Evolutionary conservation across 1,140 invertebrate species (phyloP).

Genomic region (Drosophila takahashii): DNA sequence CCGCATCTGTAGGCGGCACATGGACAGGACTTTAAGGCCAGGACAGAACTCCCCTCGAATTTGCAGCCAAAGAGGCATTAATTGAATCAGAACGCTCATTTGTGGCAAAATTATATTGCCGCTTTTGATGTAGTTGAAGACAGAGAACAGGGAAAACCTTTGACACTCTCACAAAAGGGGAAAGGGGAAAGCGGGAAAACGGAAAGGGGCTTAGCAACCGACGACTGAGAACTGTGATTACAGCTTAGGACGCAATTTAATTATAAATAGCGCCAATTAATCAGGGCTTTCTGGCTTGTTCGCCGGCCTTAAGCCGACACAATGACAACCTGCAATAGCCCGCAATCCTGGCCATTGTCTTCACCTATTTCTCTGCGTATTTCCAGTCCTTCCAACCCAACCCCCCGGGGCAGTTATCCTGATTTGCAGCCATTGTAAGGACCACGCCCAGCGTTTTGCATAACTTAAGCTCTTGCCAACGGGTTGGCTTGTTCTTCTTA

Average conservation of each 20-base stretch:
- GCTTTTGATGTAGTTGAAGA: constrained; percentile 45
- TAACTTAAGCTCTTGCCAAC: constrained; percentile 45
- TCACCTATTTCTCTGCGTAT: constrained; percentile 15
- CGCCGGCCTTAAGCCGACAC: constrained; percentile 29
- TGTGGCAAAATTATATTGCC: constrained; percentile 33
- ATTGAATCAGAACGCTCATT: constrained; percentile 53
- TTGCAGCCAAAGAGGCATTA: constrained; percentile 39
- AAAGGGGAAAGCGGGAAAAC: not conserved
- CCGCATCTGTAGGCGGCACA: constrained; percentile 13
- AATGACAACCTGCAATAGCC: constrained; percentile 37
- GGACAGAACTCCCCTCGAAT: constrained; percentile 3
- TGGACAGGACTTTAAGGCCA: constrained; percentile 13
- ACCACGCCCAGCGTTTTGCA: constrained; percentile 55
- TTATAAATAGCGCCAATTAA: constrained; percentile 71
- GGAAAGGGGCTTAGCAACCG: constrained; percentile 26
- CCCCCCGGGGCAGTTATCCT: constrained; percentile 22
- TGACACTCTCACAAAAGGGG: constrained; percentile 11
- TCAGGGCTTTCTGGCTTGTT: constrained; percentile 46
- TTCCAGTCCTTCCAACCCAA: not conserved
- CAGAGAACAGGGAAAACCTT: constrained; percentile 9
- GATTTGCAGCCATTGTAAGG: constrained; percentile 54
- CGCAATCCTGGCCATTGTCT: constrained; percentile 32
- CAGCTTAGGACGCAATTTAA: constrained; percentile 59
- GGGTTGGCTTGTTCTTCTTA: not conserved
- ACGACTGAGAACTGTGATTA: constrained; percentile 50